Base-by-base conservation (phyloP, 2,797 vertebrate species). In the Gambelia wislizenii region DNA sequence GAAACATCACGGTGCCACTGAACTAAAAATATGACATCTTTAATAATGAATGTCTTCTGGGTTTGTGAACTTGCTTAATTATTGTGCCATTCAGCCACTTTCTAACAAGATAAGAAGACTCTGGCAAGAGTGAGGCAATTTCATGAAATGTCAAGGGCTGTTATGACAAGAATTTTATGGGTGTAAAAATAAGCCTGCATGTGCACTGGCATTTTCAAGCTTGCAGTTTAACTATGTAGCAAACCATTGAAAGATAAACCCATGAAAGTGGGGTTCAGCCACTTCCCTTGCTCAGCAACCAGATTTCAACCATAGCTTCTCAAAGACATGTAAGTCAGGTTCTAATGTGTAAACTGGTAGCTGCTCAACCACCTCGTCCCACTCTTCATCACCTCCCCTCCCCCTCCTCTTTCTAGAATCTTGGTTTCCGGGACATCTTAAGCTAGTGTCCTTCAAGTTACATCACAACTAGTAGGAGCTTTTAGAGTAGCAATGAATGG, bases 61-160 rank as follows among this genome's bases (percentile, higher is more conserved):
- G 88, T 36, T 83, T 78, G 89, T 14, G 84, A 61, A 87, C 85
- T 83, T 25, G 54, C 84, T 84, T 89, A 86, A 89, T 90, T 92
- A 80, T 89, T 92, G 30, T 91, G 84, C 88, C 22, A 9, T 84
- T 92, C 92, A 93, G 1, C 33, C 83, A 88, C 89, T 94, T 94
- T 88, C 91, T 93, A 91, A 95, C 91, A 92, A 92, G 89, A 88
- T 0, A 0, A 86, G 94, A 87, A 83, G 83, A 87, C 85, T 85
- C 93, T 87, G 59, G 79, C 47, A 61, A 27, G 72, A 27, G 39
- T 49, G 54, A 2, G 47, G 76, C 1, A 1, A 88, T 91, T 90
- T 87, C 78, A 86, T 81, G 87, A 91, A 92, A 90, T 84, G 89
- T 93, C 94, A 95, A 59, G 91, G 88, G 83, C 0, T 0, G 83